Base-by-base conservation (phyloP, 2,113 vertebrate species). In the Climacteris rufus region DNA sequence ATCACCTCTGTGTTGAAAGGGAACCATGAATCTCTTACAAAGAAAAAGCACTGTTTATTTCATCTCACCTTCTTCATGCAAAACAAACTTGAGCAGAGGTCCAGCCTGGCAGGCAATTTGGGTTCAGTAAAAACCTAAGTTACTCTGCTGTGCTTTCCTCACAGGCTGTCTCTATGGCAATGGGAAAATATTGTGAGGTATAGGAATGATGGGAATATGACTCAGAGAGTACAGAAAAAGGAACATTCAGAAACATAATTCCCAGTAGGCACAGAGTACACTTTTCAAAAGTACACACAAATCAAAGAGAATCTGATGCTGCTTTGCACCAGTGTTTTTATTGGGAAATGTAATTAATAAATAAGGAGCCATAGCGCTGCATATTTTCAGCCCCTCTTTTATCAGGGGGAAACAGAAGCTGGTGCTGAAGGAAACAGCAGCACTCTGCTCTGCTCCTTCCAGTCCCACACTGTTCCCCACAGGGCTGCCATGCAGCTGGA, bases 121-220 rank as follows among this genome's bases (percentile, higher is more conserved):
- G 31, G 54, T 65, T 97, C 86, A 65, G 74, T 70, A 92, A 93
- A 97, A 96, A 83, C 66, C 63, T 88, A 95, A 93, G 83, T 96
- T 95, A 76, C 33, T 96, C 9, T 2, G 42, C 93, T 86, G 45
- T 87, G 94, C 93, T 87, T 95, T 94, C 95, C 83, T 95, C 74
- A 66, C 93, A 93, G 82, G 81, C 84, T 40, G 95, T 98, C 97
- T 31, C 98, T 97, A 98, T 98, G 97, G 97, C 57, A 89, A 98
- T 97, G 90, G 96, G 72, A 97, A 98, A 98, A 98, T 98, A 98
- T 98, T 98, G 94, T 98, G 97, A 82, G 44, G 87, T 87, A 72
- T 82, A 96, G 97, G 96, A 97, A 98, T 98, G 96, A 95, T 95
- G 97, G 93, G 97, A 97, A 95, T 91, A 97, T 98, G 98, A 98